Evolutionary conservation across 2,888 invertebrate genomes (phyloP), one percentile per base, ranked within the genome.

Genomic region (Calliscelio sp.): DNA sequence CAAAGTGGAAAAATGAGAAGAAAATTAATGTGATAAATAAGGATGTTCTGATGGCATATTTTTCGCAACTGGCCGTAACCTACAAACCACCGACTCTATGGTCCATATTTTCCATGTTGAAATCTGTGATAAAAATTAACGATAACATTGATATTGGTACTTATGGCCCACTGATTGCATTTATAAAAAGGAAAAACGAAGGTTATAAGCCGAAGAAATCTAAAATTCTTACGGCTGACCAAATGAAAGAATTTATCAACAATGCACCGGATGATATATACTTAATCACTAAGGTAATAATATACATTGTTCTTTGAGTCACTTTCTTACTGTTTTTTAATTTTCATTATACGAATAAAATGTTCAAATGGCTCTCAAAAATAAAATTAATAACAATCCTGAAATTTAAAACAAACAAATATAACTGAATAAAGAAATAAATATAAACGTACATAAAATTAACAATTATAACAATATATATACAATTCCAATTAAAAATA

Each of bases 161-260:
- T 0, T 49, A 18, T 44, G 28, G 11, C 0, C 71, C 71, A 16
- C 8, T 71, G 0, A 16, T 28, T 16, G 71, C 71, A 10, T 71
- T 71, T 24, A 71, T 70, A 2, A 59, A 71, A 46, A 8, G 59
- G 0, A 55, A 57, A 70, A 57, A 70, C 44, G 70, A 70, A 2
- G 38, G 57, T 10, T 55, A 44, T 20, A 59, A 59, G 16, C 32
- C 46, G 28, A 71, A 32, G 14, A 59, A 71, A 44, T 71, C 71
- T 6, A 20, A 49, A 59, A 16, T 71, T 7, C 24, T 71, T 5
- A 71, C 32, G 14, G 32, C 71, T n/a, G 71, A 59, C 32, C 59
- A 59, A 28, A 28, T 70, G 0, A 44, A 70, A 20, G 0, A 71
- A 16, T 71, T 71, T 25, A 0, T 71, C 1, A 57, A 71, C 7